phyloP scores from a whole-genome alignment of 2,113 vertebrate genomes.

The Pollachius pollachius region DNA sequence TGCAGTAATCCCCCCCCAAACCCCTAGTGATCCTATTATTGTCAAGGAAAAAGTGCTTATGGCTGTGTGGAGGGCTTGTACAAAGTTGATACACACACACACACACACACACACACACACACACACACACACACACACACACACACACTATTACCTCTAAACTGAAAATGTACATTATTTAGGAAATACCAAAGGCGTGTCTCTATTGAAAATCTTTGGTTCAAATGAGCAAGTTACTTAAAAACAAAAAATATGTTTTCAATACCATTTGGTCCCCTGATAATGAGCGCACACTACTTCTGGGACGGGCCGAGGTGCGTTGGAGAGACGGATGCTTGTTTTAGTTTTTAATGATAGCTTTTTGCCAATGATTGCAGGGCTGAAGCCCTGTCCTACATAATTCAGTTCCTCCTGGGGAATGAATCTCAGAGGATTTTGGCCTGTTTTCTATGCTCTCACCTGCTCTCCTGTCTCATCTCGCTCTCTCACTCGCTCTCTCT shows the following conservation, averaged over 20 bases:
- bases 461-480: slow-evolving; percentile 33
- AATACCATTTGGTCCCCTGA: no score
- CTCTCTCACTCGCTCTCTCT: slow-evolving; percentile 45
- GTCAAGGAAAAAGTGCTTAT: slow-evolving; percentile 65
- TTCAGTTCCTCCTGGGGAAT: slow-evolving; percentile 54
- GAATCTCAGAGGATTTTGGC: slow-evolving; percentile 39
- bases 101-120: neutral
- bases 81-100: slow-evolving; percentile 25
- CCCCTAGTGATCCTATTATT: slow-evolving; percentile 69
- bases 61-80: slow-evolving; percentile 43
- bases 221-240: no score
- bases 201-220: neutral
- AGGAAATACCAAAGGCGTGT: neutral
- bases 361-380: slow-evolving; percentile 16
- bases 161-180: neutral
- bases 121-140: neutral
- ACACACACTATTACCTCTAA: slow-evolving; percentile 1
- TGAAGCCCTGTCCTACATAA: slow-evolving; percentile 61
- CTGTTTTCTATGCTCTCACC: slow-evolving; percentile 47
- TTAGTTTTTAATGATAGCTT: slow-evolving; percentile 8
- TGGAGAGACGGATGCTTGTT: no score
- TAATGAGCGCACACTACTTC: no score
- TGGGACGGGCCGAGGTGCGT: no score
- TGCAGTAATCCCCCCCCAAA: slow-evolving; percentile 58
- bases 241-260: no score